These are phyloP conservation scores for Porites evermanni DNA, from an alignment of 92 coral and sea anemone species.

Conservation along the genomic window DNA sequence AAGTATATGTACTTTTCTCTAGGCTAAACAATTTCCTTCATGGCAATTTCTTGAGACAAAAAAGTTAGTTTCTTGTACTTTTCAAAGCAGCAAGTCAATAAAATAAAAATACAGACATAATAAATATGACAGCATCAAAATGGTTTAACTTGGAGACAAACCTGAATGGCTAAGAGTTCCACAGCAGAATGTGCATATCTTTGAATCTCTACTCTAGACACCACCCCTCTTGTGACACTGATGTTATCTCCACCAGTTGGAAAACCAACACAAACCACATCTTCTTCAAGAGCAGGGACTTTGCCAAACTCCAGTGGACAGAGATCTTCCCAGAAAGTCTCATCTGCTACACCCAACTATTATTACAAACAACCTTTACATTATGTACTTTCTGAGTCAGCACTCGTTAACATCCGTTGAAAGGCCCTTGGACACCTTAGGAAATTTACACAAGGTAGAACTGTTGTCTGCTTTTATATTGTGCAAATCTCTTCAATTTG, in stretches of 20 bases:
- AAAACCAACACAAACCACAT: constrained; percentile 93
- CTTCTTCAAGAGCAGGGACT: constrained; percentile 85
- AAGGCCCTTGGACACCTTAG: no score
- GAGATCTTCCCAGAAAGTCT: constrained; percentile 87
- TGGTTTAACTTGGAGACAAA: constrained; percentile 3
- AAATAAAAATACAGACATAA: no score
- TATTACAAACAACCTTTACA: background rate
- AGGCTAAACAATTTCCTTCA: no score
- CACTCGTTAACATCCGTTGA: background rate
- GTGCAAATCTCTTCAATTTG: no score
- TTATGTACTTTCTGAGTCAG: background rate
- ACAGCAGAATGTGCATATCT: constrained; percentile 94
- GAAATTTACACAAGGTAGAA: no score
- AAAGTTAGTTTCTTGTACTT: no score
- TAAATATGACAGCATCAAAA: no score
- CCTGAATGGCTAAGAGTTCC: constrained; percentile 90
- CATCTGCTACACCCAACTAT: constrained; percentile 91
- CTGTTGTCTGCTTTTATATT: no score
- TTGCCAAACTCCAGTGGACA: constrained; percentile 86
- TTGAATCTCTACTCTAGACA: constrained; percentile 93
- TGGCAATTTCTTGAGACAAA: no score
- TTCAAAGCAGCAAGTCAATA: no score
- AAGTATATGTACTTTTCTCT: no score
- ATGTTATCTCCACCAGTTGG: constrained; percentile 95
- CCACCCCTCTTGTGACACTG: constrained; percentile 92